Conservation (phyloP, 2,888 invertebrate genomes). For the Tipula vernalis region DNA sequence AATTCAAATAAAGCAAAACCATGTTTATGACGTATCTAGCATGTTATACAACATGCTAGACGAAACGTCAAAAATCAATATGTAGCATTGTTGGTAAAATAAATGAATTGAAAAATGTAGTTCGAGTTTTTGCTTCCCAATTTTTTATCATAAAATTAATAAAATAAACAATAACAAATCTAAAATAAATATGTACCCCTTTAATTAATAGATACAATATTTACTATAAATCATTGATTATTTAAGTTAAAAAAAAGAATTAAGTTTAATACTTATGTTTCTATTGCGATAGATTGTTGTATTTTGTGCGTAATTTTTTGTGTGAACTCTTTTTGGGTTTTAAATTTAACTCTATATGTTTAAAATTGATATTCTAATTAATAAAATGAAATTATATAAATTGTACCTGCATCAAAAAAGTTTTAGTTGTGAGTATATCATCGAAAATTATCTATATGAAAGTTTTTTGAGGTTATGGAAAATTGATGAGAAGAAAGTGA, state of each 20-base stretch:
- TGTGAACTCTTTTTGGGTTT: not conserved
- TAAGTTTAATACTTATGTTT: not conserved
- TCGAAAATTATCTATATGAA: not conserved
- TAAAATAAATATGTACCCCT: not conserved
- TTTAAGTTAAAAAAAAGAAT: not conserved
- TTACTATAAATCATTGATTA: not conserved
- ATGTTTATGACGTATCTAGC: not conserved
- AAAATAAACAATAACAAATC: not conserved
- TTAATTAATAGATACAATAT: not conserved
- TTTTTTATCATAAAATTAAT: not conserved
- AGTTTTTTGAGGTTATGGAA: not conserved
- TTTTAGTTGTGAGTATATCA: constrained; percentile 49
- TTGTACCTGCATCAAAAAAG: constrained; percentile 68
- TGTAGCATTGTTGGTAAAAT: not conserved
- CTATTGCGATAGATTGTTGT: not conserved
- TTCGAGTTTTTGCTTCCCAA: not conserved
- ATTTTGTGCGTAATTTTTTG: not conserved
- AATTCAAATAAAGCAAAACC: not conserved
- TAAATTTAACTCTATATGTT: not conserved
- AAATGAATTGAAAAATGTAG: not conserved
- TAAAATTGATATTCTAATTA: not conserved
- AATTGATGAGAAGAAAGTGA: not conserved
- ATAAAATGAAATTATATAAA: constrained; percentile 54
- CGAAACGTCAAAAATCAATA: not conserved
- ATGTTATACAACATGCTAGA: not conserved